These are phyloP conservation scores for Polymixis flavicincta DNA, from an alignment of 2,888 invertebrate genomes.

Conservation along the genomic window DNA sequence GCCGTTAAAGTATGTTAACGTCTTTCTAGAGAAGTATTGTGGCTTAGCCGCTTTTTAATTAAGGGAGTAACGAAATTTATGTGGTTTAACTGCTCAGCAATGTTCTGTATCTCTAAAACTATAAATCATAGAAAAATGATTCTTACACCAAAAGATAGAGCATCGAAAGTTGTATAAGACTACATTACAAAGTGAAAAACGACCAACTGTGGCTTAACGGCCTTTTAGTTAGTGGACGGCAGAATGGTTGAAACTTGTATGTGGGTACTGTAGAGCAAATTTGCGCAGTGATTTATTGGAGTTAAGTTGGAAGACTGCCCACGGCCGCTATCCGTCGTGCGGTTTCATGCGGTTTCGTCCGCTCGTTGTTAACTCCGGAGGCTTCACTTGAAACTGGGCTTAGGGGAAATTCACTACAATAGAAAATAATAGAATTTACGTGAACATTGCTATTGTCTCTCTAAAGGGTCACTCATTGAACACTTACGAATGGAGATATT, in stretches of 20 bases:
- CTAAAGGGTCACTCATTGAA: background rate
- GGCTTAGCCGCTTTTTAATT: too few relatives aligned
- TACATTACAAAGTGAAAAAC: too few relatives aligned
- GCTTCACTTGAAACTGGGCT: constrained; percentile 23
- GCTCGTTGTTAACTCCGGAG: constrained; percentile 40
- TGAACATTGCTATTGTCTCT: constrained; percentile 5
- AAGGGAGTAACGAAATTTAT: too few relatives aligned
- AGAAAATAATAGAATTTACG: constrained; percentile 9
- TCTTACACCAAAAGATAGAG: too few relatives aligned
- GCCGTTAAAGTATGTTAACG: too few relatives aligned
- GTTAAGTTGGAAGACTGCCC: constrained; percentile 84
- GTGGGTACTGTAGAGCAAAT: constrained; percentile 74
- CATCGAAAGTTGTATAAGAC: too few relatives aligned
- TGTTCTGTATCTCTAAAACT: too few relatives aligned
- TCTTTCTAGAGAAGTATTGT: too few relatives aligned
- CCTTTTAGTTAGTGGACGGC: too few relatives aligned
- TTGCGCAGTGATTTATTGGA: constrained; percentile 83
- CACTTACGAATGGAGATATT: background rate
- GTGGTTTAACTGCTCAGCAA: too few relatives aligned
- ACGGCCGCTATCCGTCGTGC: constrained; percentile 64
- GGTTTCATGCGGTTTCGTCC: constrained; percentile 68
- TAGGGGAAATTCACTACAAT: constrained; percentile 13
- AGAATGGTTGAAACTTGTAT: constrained; percentile 82
- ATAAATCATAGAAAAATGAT: too few relatives aligned
- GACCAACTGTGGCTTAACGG: too few relatives aligned